Evolutionary conservation across 2,113 vertebrate genomes (phyloP), one percentile per base, ranked within the genome.

Genomic region (Petroica traversi): DNA sequence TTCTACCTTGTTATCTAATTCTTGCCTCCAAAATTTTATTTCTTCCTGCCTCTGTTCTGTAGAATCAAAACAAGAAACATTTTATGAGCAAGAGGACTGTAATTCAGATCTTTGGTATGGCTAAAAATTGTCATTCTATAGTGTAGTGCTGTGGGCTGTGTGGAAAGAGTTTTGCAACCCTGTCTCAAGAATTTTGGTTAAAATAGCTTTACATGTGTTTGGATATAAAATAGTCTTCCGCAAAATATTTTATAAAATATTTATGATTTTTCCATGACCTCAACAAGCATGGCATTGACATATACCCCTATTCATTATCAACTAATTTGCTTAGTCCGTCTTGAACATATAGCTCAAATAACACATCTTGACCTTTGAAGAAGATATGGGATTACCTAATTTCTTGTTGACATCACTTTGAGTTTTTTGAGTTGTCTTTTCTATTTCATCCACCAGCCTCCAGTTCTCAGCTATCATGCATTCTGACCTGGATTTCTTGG

Each of bases 1-100:
- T 62, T 98, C 98, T 15, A 99, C 97, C 80, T 98, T 99, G 87
- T 97, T 96, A 52, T 98, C 97, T 93, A 99, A 92, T 94, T 99
- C 99, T 88, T 98, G 97, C 97, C 97, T 99, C 98, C 99, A 98
- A 97, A 99, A 99, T 91, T 97, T 97, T 76, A 99, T 94, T 91
- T 99, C 98, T 91, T 98, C 96, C 9, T 93, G 92, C 72, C 99
- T 98, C 95, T 99, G 99, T 52, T 99, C 99, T 99, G 95, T 78
- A 92, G 45, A 91, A 73, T 40, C 14, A 80, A 88, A 77, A 84
- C 89, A 55, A 48, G 36, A 81, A 77, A n/a, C 19, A 45, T 69
- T 31, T 41, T 51, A 52, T 14, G 36, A 72, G 67, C 41, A n/a
- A 89, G 52, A 38, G 64, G 16, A 62, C 33, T 24, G 29, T 22